Evolutionary conservation across 2,797 vertebrate species (phyloP).

Genomic region (Sebastolobus alascanus): DNA sequence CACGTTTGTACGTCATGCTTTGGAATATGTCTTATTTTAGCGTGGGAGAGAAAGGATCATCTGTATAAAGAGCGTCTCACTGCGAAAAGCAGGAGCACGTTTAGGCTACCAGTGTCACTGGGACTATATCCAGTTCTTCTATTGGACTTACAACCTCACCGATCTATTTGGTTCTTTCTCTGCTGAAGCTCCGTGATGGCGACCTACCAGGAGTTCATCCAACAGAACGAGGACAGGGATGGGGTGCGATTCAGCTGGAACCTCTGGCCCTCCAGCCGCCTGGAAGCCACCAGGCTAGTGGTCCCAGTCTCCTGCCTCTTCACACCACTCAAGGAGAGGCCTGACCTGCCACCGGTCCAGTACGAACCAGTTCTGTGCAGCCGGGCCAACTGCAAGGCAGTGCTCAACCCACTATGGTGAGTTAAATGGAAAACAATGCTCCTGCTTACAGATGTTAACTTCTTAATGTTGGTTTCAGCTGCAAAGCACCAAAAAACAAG

Average conservation of each 20-base stretch:
- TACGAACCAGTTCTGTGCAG: constrained; percentile 97
- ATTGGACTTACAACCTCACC: constrained; percentile 3
- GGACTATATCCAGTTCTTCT: not conserved
- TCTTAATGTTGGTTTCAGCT: not conserved
- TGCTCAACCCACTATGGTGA: constrained; percentile 98
- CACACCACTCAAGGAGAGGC: constrained; percentile 94
- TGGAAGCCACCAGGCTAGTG: constrained; percentile 96
- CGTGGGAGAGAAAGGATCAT: not conserved
- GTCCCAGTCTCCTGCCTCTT: constrained; percentile 96
- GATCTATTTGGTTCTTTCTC: constrained; percentile 11
- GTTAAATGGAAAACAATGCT: constrained; percentile 37
- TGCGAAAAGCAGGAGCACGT: not conserved
- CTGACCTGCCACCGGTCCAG: constrained; percentile 93
- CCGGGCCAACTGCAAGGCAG: constrained; percentile 93
- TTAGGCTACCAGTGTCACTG: not conserved
- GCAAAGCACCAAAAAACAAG: not conserved
- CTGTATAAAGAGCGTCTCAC: constrained; percentile 43
- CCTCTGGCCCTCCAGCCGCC: constrained; percentile 96
- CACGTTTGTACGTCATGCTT: constrained; percentile 59
- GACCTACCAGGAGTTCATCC: constrained; percentile 97
- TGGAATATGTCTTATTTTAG: constrained; percentile 21
- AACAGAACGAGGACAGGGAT: constrained; percentile 97
- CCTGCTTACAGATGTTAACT: not conserved
- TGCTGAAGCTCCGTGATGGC: constrained; percentile 84
- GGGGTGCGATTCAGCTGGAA: constrained; percentile 99